Conservation (phyloP, 2,113 vertebrate genomes). For the Leptobrachium leishanense region DNA sequence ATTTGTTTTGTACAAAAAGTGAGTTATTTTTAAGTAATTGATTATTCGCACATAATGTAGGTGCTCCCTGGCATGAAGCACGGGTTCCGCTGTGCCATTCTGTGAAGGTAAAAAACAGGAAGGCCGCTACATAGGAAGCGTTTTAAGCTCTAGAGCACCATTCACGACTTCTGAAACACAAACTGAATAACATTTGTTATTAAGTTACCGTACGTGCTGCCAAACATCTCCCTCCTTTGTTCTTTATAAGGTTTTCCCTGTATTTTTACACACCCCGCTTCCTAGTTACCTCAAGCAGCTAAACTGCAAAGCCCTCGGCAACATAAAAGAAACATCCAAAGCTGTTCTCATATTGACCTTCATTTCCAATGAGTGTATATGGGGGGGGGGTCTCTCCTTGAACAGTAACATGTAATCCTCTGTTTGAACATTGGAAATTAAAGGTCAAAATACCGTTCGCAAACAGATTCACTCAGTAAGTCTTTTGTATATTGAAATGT, state of each 20-base stretch:
- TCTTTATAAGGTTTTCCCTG: background rate
- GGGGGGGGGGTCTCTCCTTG: no score
- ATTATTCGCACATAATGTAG: background rate
- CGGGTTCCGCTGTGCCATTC: constrained; percentile 20
- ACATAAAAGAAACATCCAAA: no score
- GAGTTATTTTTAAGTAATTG: background rate
- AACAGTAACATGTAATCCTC: no score
- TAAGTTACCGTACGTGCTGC: background rate
- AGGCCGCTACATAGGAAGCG: constrained; percentile 11
- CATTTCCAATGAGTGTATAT: no score
- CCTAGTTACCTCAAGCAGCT: constrained; percentile 1
- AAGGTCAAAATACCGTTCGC: no score
- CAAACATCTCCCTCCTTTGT: constrained; percentile 21
- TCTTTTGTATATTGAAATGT: no score
- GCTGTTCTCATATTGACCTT: no score
- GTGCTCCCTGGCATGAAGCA: constrained; percentile 16
- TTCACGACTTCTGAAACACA: background rate
- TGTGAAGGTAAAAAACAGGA: constrained; percentile 36
- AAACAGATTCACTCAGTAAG: no score
- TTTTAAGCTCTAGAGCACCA: background rate
- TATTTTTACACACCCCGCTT: background rate
- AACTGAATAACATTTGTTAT: constrained; percentile 25
- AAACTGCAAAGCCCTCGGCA: no score
- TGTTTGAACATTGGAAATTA: no score
- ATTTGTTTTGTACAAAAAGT: background rate